A percentile compares a stretch with the other conserved stretches of the same genome.
phyloP scores from a whole-genome alignment of 2,888 invertebrate species.

The Aporophyla lueneburgensis region DNA sequence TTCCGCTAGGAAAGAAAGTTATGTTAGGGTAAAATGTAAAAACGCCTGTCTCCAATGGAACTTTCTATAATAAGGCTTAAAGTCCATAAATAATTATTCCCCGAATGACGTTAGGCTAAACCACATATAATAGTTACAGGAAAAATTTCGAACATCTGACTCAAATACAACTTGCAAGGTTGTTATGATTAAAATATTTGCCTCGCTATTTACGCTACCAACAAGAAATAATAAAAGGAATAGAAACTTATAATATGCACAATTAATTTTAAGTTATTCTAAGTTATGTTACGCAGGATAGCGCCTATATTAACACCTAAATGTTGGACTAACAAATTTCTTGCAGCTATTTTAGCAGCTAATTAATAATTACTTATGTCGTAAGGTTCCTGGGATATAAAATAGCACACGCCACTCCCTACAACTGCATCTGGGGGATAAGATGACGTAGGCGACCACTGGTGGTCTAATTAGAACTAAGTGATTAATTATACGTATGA shows the following conservation, averaged over 20 bases:
- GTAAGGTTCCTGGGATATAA: neutral
- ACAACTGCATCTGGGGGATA: slow-evolving; percentile 25
- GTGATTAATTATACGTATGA: slow-evolving; percentile 14
- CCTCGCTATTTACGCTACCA: slow-evolving; percentile 22
- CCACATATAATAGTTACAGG: neutral
- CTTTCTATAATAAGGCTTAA: neutral
- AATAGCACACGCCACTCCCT: slow-evolving; percentile 19
- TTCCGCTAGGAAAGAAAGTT: neutral
- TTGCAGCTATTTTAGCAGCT: slow-evolving; percentile 15
- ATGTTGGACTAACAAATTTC: slow-evolving; percentile 14
- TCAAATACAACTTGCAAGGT: slow-evolving; percentile 3
- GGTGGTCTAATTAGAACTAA: slow-evolving; percentile 38
- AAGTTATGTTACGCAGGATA: slow-evolving; percentile 46
- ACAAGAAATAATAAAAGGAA: slow-evolving; percentile 34
- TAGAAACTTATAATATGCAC: slow-evolving; percentile 45
- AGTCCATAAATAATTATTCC: neutral
- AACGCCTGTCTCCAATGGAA: neutral
- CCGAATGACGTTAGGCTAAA: neutral
- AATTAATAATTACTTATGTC: slow-evolving; percentile 28
- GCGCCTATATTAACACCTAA: slow-evolving; percentile 18
- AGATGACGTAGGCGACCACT: slow-evolving; percentile 14
- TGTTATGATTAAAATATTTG: slow-evolving; percentile 30
- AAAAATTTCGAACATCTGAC: neutral
- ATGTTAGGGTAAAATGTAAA: slow-evolving; percentile 1
- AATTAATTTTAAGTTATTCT: slow-evolving; percentile 49